Evolutionary conservation across 2,888 invertebrate species (phyloP).

Genomic region (Drosophila hamatofila): DNA sequence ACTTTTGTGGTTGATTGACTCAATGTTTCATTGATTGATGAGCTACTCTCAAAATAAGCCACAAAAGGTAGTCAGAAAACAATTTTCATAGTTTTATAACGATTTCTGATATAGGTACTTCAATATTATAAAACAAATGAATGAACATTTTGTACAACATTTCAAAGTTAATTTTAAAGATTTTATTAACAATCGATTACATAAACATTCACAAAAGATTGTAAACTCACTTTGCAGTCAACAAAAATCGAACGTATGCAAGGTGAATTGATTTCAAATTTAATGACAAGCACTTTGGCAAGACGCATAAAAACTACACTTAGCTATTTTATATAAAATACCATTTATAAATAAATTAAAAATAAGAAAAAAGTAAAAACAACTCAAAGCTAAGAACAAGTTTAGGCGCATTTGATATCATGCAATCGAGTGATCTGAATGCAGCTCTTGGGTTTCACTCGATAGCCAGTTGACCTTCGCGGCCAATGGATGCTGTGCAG

Average conservation of each 20-base stretch:
- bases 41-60: background rate
- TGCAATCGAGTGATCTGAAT: slow-evolving; percentile 38
- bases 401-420: slow-evolving; percentile 30
- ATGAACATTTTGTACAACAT: background rate
- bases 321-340: background rate
- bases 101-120: background rate
- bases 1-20: background rate
- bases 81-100: background rate
- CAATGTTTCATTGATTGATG: background rate
- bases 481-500: slow-evolving; percentile 49
- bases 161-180: background rate
- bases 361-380: background rate
- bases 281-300: background rate
- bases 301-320: background rate
- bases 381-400: slow-evolving; percentile 39
- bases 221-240: background rate
- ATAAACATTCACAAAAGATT: background rate
- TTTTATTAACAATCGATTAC: background rate
- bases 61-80: no score
- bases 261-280: background rate
- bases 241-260: background rate
- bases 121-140: background rate
- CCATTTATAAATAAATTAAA: background rate
- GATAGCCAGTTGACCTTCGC: slow-evolving; percentile 64
- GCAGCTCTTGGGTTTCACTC: slow-evolving; percentile 37